A percentile compares a stretch with the other conserved stretches of the same genome.
phyloP scores from a whole-genome alignment of 1,140 invertebrate species.

The Zophobas morio region DNA sequence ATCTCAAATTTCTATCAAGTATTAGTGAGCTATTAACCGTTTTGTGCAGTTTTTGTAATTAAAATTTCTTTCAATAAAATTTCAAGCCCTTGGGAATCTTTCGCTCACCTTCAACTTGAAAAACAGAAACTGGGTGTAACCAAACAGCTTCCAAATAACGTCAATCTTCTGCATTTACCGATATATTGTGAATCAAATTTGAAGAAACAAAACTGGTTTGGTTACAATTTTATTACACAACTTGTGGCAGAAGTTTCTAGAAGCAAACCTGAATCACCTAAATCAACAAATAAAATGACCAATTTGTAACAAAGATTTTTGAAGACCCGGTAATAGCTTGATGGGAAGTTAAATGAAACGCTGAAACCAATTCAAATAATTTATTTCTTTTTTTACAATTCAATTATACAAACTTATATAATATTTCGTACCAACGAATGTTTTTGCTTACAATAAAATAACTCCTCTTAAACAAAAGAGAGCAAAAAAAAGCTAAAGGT shows the following conservation, averaged over 20 bases:
- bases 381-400: conserved; percentile 33
- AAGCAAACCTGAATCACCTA: too few species aligned
- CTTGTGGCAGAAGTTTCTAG: too few species aligned
- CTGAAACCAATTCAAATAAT: conserved; percentile 14
- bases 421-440: conserved; percentile 26
- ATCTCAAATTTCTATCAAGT: conserved; percentile 20
- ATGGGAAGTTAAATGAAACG: not conserved
- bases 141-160: too few species aligned
- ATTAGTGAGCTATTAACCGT: conserved; percentile 3
- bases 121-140: not conserved
- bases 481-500: conserved; percentile 39
- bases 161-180: too few species aligned
- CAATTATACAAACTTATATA: conserved; percentile 36
- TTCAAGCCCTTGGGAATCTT: conserved; percentile 1
- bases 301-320: too few species aligned
- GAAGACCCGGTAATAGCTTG: not conserved
- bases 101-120: not conserved
- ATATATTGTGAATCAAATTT: too few species aligned
- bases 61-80: conserved; percentile 18
- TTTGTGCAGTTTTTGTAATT: conserved; percentile 9
- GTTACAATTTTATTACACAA: too few species aligned
- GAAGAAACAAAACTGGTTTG: too few species aligned
- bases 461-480: conserved; percentile 32
- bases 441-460: conserved; percentile 17
- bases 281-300: too few species aligned